Evolutionary conservation across 2,797 vertebrate genomes (phyloP).

Genomic region (Morelia viridis): DNA sequence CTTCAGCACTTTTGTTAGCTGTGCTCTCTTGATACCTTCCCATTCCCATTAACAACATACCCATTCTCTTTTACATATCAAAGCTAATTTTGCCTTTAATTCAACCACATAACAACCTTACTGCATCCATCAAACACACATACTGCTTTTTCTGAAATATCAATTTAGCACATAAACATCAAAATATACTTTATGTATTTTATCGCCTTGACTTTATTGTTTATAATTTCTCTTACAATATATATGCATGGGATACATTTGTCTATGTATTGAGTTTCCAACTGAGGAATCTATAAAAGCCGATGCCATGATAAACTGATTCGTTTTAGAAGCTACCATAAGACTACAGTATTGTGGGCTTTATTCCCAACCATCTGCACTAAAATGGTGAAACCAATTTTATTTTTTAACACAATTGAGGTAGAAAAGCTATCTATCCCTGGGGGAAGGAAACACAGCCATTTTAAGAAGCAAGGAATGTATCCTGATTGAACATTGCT

Average conservation of each 20-base stretch:
- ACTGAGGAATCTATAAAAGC: background rate
- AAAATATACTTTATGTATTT: background rate
- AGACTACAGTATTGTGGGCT: background rate
- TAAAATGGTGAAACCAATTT: background rate
- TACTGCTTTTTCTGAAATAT: background rate
- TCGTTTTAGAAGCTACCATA: background rate
- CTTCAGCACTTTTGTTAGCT: background rate
- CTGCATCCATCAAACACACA: background rate
- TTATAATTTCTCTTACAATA: background rate
- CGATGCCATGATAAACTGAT: background rate
- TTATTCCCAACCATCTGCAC: background rate
- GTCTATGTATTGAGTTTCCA: background rate
- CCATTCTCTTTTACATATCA: background rate
- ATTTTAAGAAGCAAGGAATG: background rate
- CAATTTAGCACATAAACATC: background rate
- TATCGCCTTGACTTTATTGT: background rate
- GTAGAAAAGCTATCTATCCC: background rate
- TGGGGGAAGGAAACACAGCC: rapidly evolving
- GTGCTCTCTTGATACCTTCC: background rate
- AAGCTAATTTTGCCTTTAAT: background rate
- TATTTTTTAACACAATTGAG: background rate
- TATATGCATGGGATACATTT: background rate
- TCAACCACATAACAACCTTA: background rate
- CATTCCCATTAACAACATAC: background rate
- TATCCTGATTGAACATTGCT: background rate